A percentile compares a stretch with the other conserved stretches of the same genome.
These are phyloP conservation scores for Himalopsyche phryganea DNA, from an alignment of 1,140 invertebrate species.

Conservation along the genomic window DNA sequence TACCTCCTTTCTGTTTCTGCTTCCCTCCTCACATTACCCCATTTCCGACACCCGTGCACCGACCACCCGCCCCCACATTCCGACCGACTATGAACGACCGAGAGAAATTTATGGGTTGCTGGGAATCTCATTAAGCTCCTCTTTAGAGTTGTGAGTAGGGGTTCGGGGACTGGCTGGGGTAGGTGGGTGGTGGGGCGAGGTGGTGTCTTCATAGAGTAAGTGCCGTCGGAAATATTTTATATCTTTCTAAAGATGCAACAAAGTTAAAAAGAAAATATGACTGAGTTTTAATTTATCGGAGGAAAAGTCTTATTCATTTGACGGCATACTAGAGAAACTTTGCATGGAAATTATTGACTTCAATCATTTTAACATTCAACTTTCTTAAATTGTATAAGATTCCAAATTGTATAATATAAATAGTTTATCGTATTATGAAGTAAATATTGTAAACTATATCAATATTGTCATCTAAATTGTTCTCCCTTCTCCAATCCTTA, in stretches of 20 bases:
- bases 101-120: conserved; percentile 35
- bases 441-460: no score
- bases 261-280: no score
- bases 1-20: conserved; percentile 8
- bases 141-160: conserved; percentile 20
- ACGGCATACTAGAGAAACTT: no score
- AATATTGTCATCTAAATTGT: no score
- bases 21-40: conserved; percentile 4
- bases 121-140: conserved; percentile 35
- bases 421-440: no score
- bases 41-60: conserved; percentile 2
- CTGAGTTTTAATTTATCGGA: no score
- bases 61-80: conserved; percentile 8
- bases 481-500: no score
- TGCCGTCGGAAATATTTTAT: conserved; percentile 12
- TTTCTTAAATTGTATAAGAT: no score
- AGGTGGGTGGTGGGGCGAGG: background rate
- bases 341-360: no score
- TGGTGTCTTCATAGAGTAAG: background rate
- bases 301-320: no score
- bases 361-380: no score
- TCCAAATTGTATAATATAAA: no score
- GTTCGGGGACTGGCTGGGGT: background rate
- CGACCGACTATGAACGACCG: conserved; percentile 27
- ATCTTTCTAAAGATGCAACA: conserved; percentile 4